These are phyloP conservation scores for Lucinisca nassula DNA, from an alignment of 2,888 invertebrate genomes.

Conservation along the genomic window DNA sequence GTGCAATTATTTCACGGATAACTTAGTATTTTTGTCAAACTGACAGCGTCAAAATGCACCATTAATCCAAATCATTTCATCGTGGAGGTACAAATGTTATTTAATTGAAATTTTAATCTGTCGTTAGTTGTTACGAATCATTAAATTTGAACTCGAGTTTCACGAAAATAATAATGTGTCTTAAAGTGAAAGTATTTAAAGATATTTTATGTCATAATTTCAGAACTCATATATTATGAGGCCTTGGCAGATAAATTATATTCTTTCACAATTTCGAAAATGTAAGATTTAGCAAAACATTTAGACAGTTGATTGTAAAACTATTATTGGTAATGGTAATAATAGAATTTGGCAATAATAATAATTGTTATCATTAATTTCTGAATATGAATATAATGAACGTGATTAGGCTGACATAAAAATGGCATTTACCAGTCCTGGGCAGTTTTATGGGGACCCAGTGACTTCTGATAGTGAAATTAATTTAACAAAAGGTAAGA, in stretches of 20 bases:
- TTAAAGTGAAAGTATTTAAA: neutral
- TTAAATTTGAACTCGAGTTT: neutral
- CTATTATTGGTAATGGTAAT: neutral
- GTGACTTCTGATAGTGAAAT: conserved; percentile 66
- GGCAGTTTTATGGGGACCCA: conserved; percentile 64
- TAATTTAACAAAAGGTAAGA: conserved; percentile 62
- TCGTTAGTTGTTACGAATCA: neutral
- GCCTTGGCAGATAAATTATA: neutral
- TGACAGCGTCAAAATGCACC: too few relatives aligned
- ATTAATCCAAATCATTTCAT: too few relatives aligned
- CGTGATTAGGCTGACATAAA: neutral
- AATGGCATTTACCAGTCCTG: conserved; percentile 57
- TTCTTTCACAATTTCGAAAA: neutral
- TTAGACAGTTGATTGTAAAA: neutral
- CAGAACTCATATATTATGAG: neutral
- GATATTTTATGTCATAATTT: neutral
- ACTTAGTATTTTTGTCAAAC: too few relatives aligned
- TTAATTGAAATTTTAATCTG: neutral
- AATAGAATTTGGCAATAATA: neutral
- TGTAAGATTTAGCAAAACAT: neutral
- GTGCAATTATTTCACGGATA: too few relatives aligned
- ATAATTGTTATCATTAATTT: conserved; percentile 16
- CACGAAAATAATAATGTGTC: neutral
- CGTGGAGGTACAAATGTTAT: neutral
- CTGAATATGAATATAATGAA: conserved; percentile 14